Evolutionary conservation across 2,113 vertebrate species (phyloP), one percentile per base, ranked within the genome.

Genomic region (Maccullochella peelii): DNA sequence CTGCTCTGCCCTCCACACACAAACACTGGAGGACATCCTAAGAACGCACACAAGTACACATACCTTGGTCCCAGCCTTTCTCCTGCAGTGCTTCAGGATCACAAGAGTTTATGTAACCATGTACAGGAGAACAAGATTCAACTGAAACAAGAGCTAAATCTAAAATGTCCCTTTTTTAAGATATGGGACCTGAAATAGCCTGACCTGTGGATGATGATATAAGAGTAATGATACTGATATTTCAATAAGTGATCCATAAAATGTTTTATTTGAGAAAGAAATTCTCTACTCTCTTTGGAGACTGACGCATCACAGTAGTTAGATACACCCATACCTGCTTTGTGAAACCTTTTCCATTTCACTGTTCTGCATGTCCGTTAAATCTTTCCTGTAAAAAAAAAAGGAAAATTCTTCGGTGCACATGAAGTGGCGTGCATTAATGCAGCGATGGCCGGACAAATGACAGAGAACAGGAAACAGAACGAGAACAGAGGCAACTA

Each of bases 1-100:
- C 76, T 44, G 83, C 82, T 83, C 67, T 82, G 84, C 62, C 81
- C 79, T 88, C 42, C 78, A 77, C 86, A 57, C 74, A 25, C 80
- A 73, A 23, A 77, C 58, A 75, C 73, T 5, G 2, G 10, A 57
- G 59, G 61, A 55, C 59, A 79, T 44, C 38, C 30, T 14, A 12
- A 10, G 36, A 27, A n/a, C 10, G 11, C 66, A 73, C 77, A 54
- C 70, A 70, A 68, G 44, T 12, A 54, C 69, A 80, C 80, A 79
- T 63, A 61, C 62, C 55, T 36, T 14, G 30, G 25, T 71, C 59
- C 18, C 68, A 20, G 59, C 57, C 81, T 77, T 58, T 59, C 71
- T 30, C 71, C 82, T 67, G 76, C 73, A 77, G 74, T 6, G 76
- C 81, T 68, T 49, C 30, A 8, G 77, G 63, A 77, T 86, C 68